Evolutionary conservation across 2,888 invertebrate species (phyloP).

Genomic region (Cephus runcator): DNA sequence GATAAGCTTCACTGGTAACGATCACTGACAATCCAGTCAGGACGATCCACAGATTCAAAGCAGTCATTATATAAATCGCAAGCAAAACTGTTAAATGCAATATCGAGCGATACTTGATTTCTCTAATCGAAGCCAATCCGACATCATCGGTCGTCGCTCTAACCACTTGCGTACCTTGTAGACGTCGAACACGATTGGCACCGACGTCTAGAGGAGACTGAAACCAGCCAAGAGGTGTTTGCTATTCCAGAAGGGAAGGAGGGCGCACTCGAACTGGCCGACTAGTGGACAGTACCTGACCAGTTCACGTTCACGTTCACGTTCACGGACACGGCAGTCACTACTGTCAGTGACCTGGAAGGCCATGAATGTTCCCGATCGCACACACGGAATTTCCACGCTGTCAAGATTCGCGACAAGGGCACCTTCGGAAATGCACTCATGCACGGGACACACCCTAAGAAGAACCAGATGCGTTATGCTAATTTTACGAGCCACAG

Average conservation of each 20-base stretch:
- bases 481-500: slow-evolving; percentile 1
- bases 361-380: slow-evolving; percentile 32
- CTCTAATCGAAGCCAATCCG: neutral
- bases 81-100: neutral
- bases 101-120: neutral
- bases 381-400: slow-evolving; percentile 5
- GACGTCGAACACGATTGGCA: slow-evolving; percentile 41
- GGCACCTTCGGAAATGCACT: slow-evolving; percentile 3
- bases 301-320: slow-evolving; percentile 38
- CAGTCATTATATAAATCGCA: neutral
- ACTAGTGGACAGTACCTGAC: slow-evolving; percentile 48
- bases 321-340: slow-evolving; percentile 50
- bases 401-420: neutral
- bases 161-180: slow-evolving; percentile 37
- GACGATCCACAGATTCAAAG: neutral
- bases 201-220: slow-evolving; percentile 48
- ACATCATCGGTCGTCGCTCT: neutral
- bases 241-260: slow-evolving; percentile 54
- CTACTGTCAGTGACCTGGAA: slow-evolving; percentile 58
- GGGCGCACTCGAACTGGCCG: slow-evolving; percentile 44
- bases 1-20: slow-evolving; percentile 9
- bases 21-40: slow-evolving; percentile 2
- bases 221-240: slow-evolving; percentile 47
- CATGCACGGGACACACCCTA: slow-evolving; percentile 4
- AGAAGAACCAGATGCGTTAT: slow-evolving; percentile 1